Evolutionary conservation across 2,797 vertebrate species (phyloP).

Genomic region (Chaunax sp.): DNA sequence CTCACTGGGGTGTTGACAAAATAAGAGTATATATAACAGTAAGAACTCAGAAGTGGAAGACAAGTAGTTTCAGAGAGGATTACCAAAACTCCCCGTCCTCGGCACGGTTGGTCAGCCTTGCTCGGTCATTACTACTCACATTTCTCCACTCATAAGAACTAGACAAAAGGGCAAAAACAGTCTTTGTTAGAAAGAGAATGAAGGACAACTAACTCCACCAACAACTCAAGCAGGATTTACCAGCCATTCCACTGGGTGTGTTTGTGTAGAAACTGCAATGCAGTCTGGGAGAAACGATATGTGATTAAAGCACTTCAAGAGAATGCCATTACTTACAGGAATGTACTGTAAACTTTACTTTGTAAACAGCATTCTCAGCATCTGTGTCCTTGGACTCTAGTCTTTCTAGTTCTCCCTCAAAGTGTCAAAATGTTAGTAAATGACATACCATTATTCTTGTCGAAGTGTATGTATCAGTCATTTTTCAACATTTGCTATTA

Average conservation of each 20-base stretch:
- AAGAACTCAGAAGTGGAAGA: not conserved
- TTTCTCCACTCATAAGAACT: slow-evolving; percentile 74
- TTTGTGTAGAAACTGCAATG: no score
- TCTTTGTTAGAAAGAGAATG: not conserved
- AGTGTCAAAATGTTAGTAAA: no score
- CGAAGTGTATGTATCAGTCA: no score
- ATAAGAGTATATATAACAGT: not conserved
- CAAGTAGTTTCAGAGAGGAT: not conserved
- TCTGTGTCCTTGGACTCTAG: no score
- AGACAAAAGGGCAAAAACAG: slow-evolving; percentile 5
- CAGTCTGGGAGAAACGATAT: no score
- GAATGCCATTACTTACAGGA: no score
- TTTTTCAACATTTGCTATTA: no score
- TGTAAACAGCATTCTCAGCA: no score
- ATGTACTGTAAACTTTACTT: not conserved
- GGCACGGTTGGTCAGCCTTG: slow-evolving; percentile 51
- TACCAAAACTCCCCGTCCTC: slow-evolving; percentile 83
- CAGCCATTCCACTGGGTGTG: slow-evolving; percentile 48
- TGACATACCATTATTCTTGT: no score
- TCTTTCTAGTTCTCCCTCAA: no score
- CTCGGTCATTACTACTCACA: slow-evolving; percentile 56
- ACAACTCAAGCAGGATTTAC: slow-evolving; percentile 28
- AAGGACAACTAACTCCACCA: slow-evolving; percentile 6
- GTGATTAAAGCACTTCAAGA: no score
- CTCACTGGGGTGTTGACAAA: not conserved